A percentile compares a stretch with the other conserved stretches of the same genome.
phyloP scores from a whole-genome alignment of 2,888 invertebrate species.

The Serripes groenlandicus region DNA sequence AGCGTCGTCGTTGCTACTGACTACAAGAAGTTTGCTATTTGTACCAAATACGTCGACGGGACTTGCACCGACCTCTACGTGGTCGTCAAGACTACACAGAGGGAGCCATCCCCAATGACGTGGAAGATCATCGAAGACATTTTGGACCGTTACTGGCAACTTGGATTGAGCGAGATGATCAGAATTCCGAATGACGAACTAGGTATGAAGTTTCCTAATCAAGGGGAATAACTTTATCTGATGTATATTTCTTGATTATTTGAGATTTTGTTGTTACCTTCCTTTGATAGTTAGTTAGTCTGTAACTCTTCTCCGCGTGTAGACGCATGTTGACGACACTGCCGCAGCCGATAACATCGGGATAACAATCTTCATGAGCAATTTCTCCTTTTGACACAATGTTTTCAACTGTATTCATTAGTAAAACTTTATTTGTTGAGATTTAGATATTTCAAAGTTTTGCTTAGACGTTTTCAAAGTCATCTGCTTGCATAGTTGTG shows the following conservation, averaged over 20 bases:
- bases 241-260: too few relatives aligned
- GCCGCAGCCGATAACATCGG: too few relatives aligned
- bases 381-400: too few relatives aligned
- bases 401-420: too few relatives aligned
- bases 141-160: not conserved
- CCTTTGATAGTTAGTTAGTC: not conserved
- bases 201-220: not conserved
- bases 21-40: not conserved
- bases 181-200: not conserved
- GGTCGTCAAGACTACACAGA: not conserved
- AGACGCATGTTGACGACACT: too few relatives aligned
- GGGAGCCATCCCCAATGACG: not conserved
- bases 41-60: not conserved
- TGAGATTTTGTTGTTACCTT: too few relatives aligned
- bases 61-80: not conserved
- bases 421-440: too few relatives aligned
- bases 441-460: too few relatives aligned
- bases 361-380: too few relatives aligned
- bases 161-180: not conserved
- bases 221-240: not conserved
- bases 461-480: too few relatives aligned
- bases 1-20: not conserved
- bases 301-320: not conserved
- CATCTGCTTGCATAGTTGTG: too few relatives aligned
- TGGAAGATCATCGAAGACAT: not conserved